Evolutionary conservation across 2,888 invertebrate species (phyloP).

Genomic region (Cotesia congregata): DNA sequence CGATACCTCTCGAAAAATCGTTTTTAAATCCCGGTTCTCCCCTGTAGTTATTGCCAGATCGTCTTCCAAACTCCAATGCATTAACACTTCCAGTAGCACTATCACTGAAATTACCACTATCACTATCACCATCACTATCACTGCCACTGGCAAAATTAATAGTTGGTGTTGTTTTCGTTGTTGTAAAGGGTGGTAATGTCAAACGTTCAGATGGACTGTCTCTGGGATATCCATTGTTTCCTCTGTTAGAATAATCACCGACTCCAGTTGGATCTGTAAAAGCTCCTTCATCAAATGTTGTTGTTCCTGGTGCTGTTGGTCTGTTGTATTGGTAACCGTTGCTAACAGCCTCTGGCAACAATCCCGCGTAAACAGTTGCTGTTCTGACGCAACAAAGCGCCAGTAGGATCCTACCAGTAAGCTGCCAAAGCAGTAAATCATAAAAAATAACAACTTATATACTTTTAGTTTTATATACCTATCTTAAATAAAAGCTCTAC

Average conservation of each 20-base stretch:
- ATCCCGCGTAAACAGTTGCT: conserved; percentile 56
- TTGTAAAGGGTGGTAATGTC: conserved; percentile 41
- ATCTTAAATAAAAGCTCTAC: background rate
- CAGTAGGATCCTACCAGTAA: conserved; percentile 53
- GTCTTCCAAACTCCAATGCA: conserved; percentile 38
- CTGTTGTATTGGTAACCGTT: conserved; percentile 65
- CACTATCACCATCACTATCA: background rate
- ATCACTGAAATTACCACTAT: background rate
- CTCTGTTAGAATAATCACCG: conserved; percentile 28
- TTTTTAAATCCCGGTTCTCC: conserved; percentile 49
- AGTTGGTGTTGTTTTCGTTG: conserved; percentile 26
- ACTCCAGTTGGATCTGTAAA: conserved; percentile 36
- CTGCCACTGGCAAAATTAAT: background rate
- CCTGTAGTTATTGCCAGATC: conserved; percentile 51
- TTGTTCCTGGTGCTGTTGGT: conserved; percentile 56
- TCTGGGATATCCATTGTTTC: conserved; percentile 37
- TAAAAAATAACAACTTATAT: background rate
- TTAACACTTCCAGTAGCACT: conserved; percentile 27
- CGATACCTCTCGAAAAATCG: conserved; percentile 44
- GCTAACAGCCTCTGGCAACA: conserved; percentile 57
- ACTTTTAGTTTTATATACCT: background rate
- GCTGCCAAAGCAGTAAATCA: conserved; percentile 48
- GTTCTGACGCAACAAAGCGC: conserved; percentile 57
- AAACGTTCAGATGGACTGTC: conserved; percentile 42
- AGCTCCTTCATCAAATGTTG: conserved; percentile 38